Percentiles rank a stretch among this genome's conserved stretches.
phyloP scores from a whole-genome alignment of 1,140 invertebrate species.

The Drosophila athabasca region DNA sequence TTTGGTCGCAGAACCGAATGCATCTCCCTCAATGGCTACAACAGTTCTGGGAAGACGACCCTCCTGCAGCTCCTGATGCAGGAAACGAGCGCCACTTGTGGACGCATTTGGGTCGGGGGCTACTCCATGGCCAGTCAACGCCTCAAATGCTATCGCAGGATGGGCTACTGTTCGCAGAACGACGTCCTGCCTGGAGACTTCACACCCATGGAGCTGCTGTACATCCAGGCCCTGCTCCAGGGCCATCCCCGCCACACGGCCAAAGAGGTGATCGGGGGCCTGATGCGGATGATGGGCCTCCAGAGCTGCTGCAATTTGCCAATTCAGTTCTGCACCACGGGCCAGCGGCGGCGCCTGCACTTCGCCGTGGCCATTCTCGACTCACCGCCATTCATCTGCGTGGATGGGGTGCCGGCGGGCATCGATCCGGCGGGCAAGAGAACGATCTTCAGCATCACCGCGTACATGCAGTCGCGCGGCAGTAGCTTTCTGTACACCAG shows the following conservation, averaged over 20 bases:
- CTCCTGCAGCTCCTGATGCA: constrained; percentile 40
- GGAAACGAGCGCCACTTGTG: constrained; percentile 17
- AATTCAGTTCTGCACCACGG: constrained; percentile 86
- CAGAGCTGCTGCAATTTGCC: constrained; percentile 16
- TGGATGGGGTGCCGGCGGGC: constrained; percentile 87
- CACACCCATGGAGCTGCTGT: constrained; percentile 49
- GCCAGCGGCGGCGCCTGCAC: constrained; percentile 93
- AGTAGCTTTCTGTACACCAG: constrained; percentile 89
- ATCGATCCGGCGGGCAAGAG: constrained; percentile 92
- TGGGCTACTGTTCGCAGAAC: constrained; percentile 58
- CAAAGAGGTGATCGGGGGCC: constrained; percentile 10
- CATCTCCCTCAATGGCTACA: constrained; percentile 41
- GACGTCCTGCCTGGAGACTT: constrained; percentile 24
- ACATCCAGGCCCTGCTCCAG: constrained; percentile 24
- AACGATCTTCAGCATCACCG: constrained; percentile 88
- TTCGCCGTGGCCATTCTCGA: constrained; percentile 95
- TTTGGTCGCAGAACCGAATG: constrained; percentile 44
- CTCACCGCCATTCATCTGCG: constrained; percentile 85
- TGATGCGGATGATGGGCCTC: constrained; percentile 52
- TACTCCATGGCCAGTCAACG: constrained; percentile 18
- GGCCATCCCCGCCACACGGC: constrained; percentile 3
- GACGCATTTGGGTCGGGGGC: constrained; percentile 49
- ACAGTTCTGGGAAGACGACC: constrained; percentile 57
- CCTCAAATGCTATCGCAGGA: constrained; percentile 13
- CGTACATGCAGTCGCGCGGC: constrained; percentile 54